Evolutionary conservation across 2,797 vertebrate genomes (phyloP).

Genomic region (Sus cebifrons): DNA sequence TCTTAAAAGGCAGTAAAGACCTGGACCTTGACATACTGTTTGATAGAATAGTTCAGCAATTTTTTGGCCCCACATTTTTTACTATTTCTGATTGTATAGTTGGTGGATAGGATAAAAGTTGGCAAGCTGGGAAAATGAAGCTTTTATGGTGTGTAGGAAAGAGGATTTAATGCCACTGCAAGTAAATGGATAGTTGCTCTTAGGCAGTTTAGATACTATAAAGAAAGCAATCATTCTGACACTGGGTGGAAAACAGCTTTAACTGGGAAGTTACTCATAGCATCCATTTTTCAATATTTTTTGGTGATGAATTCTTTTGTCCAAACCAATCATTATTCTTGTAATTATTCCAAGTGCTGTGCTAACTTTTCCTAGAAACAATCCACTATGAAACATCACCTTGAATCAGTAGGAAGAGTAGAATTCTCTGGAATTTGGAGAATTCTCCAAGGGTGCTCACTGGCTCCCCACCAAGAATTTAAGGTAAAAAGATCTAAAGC

Average conservation of each 20-base stretch:
- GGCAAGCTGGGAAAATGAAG: conserved; percentile 73
- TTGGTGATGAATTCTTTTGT: conserved; percentile 66
- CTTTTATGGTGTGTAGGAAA: conserved; percentile 69
- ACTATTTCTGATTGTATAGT: conserved; percentile 71
- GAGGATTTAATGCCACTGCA: conserved; percentile 53
- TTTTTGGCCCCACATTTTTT: conserved; percentile 40
- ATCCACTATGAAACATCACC: neutral
- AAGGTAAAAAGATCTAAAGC: neutral
- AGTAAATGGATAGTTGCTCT: conserved; percentile 73
- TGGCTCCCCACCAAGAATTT: neutral
- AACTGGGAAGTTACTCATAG: conserved; percentile 56
- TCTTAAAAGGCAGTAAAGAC: conserved; percentile 79
- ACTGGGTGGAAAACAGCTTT: conserved; percentile 54
- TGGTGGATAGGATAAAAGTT: conserved; percentile 70
- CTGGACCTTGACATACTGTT: conserved; percentile 59
- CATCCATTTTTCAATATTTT: conserved; percentile 75
- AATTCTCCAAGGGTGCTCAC: neutral
- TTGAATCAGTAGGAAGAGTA: neutral
- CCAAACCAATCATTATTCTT: conserved; percentile 69
- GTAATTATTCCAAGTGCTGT: conserved; percentile 50
- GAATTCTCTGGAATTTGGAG: neutral
- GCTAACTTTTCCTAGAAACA: conserved; percentile 43
- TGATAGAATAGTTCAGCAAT: conserved; percentile 65
- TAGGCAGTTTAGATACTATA: neutral
- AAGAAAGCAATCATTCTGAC: conserved; percentile 71